phyloP scores from a whole-genome alignment of 2,888 invertebrate genomes.

The Apantesis nais region DNA sequence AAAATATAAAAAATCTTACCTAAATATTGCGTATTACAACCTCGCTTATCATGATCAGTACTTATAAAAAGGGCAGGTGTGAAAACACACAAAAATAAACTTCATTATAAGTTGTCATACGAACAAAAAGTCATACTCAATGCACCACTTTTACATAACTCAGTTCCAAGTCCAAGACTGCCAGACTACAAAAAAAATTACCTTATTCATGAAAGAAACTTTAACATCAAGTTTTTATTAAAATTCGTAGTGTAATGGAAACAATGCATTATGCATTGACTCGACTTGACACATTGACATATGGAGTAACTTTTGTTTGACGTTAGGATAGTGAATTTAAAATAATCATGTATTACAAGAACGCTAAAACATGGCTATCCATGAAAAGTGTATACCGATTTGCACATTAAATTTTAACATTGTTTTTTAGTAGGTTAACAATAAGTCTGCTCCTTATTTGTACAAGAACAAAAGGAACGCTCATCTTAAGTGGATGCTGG shows the following conservation, averaged over 20 bases:
- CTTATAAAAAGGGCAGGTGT: constrained; percentile 13
- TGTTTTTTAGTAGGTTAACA: constrained; percentile 55
- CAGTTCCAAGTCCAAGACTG: constrained; percentile 47
- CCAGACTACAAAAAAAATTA: constrained; percentile 72
- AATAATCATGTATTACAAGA: constrained; percentile 66
- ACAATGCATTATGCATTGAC: constrained; percentile 81
- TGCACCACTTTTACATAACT: constrained; percentile 52
- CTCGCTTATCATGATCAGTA: not conserved
- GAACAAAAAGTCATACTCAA: constrained; percentile 63
- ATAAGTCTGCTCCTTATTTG: constrained; percentile 70
- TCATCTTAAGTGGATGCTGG: constrained; percentile 74
- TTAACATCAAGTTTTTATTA: constrained; percentile 84
- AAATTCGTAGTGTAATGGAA: constrained; percentile 85
- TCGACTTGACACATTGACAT: constrained; percentile 80
- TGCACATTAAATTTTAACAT: constrained; percentile 63
- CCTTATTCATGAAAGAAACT: constrained; percentile 81
- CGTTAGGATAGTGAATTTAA: constrained; percentile 74
- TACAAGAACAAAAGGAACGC: constrained; percentile 67
- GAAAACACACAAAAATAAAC: constrained; percentile 29
- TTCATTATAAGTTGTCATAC: constrained; percentile 26
- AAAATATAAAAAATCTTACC: not conserved
- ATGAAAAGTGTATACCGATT: constrained; percentile 66
- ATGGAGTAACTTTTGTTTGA: constrained; percentile 77
- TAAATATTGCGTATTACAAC: not conserved
- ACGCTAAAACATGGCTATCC: constrained; percentile 59